Base-by-base conservation (phyloP, 1,140 invertebrate genomes). In the Conopomorpha cramerella region DNA sequence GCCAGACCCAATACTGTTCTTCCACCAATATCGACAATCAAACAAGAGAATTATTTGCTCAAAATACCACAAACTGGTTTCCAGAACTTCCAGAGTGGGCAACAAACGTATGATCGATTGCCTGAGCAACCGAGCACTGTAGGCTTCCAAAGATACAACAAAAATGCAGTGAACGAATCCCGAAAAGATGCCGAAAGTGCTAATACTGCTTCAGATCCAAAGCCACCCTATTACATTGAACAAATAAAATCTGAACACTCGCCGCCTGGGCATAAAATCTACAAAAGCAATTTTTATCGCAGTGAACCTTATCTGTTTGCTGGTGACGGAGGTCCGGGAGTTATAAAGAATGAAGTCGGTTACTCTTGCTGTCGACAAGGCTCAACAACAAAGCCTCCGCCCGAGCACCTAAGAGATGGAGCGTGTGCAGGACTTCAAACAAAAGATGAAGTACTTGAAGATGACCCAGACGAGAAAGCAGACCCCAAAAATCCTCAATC, bases 291-390 rank as follows among this genome's bases (percentile, higher is more conserved):
- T 36, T 79, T 62, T 36, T 46, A 43, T 28, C 57, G 49, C 13
- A 57, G 51, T 35, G 74, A 78, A 34, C 72, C 77, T 0, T 85
- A 84, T 50, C 51, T 82, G 26, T 90, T 82, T 55, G 63, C 81
- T 23, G 86, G 86, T 1, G 86, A 88, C 23, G 85, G 85, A 4
- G 85, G 85, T 2, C 84, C 86, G 12, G 80, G 73, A 2, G 68
- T 72, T 30, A 72, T 87, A 8, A 82, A 78, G 36, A 77, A 80
- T 8, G 78, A 78, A 42, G 48, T 77, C 10, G 87, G 86, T 1
- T 85, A 86, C 13, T 86, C 86, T 46, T 88, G 86, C 44, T 88
- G 86, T 61, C 79, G 86, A 26, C 81, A 85, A 54, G 86, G 85
- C 6, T 86, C 86, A 2, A 87, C 82, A 0, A 82, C 84, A 30